A percentile compares a stretch with the other conserved stretches of the same genome.
These are phyloP conservation scores for Linepithema humile DNA, from an alignment of 1,140 invertebrate species.

Conservation along the genomic window DNA sequence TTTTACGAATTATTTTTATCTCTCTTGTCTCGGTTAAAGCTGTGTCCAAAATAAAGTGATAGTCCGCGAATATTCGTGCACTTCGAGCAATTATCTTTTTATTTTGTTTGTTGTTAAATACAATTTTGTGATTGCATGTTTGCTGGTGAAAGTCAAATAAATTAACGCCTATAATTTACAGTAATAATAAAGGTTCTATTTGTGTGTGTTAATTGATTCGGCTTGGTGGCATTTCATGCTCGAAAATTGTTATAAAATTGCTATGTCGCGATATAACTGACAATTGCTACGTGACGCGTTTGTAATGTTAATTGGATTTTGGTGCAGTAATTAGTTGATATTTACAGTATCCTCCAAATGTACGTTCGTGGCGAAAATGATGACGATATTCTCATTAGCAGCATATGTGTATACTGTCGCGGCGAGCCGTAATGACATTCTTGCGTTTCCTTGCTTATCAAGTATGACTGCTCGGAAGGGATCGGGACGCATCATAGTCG, in stretches of 20 bases:
- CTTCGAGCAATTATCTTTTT: not conserved
- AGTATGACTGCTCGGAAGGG: not conserved
- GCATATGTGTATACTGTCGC: too few relatives aligned
- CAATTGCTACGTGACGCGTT: not conserved
- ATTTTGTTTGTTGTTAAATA: not conserved
- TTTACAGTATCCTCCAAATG: not conserved
- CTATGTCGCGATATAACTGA: not conserved
- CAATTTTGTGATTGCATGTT: not conserved
- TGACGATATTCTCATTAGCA: too few relatives aligned
- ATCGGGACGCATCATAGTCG: constrained; percentile 30
- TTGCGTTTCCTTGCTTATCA: not conserved
- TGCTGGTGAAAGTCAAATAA: not conserved
- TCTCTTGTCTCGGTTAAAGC: not conserved
- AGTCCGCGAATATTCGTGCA: not conserved
- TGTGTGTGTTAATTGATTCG: not conserved
- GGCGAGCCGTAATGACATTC: not conserved
- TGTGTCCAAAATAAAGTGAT: not conserved
- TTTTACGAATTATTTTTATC: not conserved
- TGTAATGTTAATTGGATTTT: not conserved
- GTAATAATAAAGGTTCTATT: not conserved
- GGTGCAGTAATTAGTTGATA: not conserved
- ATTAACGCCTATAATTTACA: not conserved
- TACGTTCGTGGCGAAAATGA: not conserved
- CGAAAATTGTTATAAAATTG: not conserved
- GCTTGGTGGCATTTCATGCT: not conserved